Percentiles rank a stretch among this genome's conserved stretches.
These are phyloP conservation scores for Bufo gargarizans DNA, from an alignment of 2,113 vertebrate species.

Conservation along the genomic window DNA sequence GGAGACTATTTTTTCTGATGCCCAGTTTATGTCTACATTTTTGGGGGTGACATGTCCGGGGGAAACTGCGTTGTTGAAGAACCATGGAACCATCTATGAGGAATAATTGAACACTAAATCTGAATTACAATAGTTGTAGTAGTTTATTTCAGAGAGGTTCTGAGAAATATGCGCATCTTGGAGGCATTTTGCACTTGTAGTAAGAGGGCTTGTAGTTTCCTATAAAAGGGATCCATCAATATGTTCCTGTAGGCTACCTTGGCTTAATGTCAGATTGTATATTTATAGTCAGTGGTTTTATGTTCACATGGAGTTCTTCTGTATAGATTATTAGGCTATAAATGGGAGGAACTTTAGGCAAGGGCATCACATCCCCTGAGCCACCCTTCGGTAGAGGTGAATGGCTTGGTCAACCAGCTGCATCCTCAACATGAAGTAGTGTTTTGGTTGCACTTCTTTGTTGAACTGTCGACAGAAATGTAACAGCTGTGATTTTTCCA, in stretches of 20 bases:
- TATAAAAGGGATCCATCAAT: background rate
- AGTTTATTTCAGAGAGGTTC: background rate
- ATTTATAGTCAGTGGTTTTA: background rate
- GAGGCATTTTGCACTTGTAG: background rate
- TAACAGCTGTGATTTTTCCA: constrained; percentile 33
- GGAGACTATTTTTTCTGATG: background rate
- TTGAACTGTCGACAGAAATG: background rate
- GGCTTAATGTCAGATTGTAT: background rate
- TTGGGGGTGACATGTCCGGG: background rate
- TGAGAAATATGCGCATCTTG: background rate
- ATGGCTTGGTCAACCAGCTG: background rate
- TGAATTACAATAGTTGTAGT: background rate
- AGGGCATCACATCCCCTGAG: background rate
- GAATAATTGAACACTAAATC: background rate
- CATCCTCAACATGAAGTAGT: background rate
- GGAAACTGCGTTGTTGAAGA: background rate
- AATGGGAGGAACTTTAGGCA: background rate
- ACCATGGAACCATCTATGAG: too few species aligned
- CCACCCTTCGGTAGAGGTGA: background rate
- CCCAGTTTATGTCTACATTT: background rate
- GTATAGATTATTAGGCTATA: background rate
- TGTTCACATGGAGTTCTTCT: background rate
- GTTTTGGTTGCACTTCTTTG: background rate
- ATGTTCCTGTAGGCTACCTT: background rate
- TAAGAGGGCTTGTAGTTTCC: background rate